phyloP scores from a whole-genome alignment of 1,140 invertebrate genomes.

The Lepidotrigona ventralis region DNA sequence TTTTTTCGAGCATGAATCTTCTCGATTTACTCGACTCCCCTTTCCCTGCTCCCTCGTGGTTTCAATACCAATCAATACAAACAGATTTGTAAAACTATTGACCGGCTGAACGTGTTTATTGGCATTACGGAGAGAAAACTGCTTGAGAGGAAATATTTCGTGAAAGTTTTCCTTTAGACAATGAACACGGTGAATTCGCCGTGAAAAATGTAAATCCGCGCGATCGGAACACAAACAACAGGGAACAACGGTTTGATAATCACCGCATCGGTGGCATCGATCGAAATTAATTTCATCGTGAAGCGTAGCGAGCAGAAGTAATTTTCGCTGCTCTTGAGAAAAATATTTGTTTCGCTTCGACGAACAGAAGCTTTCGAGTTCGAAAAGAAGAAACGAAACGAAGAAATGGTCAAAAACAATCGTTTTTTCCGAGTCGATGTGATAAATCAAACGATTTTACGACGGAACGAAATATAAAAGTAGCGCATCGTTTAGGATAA shows the following conservation, averaged over 20 bases:
- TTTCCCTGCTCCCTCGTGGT: neutral
- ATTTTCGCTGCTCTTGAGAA: neutral
- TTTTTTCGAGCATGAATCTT: neutral
- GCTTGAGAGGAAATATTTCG: conserved; percentile 55
- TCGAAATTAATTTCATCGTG: conserved; percentile 18
- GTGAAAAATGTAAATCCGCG: conserved; percentile 28
- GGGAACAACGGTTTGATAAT: conserved; percentile 46
- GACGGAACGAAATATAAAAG: conserved; percentile 8
- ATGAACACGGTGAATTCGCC: neutral
- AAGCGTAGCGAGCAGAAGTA: neutral
- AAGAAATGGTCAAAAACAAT: neutral
- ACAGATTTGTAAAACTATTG: conserved; percentile 46
- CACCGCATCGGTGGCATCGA: conserved; percentile 23
- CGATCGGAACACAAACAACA: conserved; percentile 34
- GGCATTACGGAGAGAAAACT: neutral
- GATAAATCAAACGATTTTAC: conserved; percentile 18
- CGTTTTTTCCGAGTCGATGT: neutral
- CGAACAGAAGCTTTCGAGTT: too few relatives aligned
- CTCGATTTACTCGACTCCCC: neutral
- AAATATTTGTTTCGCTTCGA: neutral
- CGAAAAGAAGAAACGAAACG: neutral
- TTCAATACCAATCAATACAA: neutral
- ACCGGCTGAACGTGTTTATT: conserved; percentile 48
- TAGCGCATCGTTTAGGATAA: neutral
- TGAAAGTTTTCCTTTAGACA: conserved; percentile 22